phyloP scores from a whole-genome alignment of 2,113 vertebrate species.

The Setophaga petechia region DNA sequence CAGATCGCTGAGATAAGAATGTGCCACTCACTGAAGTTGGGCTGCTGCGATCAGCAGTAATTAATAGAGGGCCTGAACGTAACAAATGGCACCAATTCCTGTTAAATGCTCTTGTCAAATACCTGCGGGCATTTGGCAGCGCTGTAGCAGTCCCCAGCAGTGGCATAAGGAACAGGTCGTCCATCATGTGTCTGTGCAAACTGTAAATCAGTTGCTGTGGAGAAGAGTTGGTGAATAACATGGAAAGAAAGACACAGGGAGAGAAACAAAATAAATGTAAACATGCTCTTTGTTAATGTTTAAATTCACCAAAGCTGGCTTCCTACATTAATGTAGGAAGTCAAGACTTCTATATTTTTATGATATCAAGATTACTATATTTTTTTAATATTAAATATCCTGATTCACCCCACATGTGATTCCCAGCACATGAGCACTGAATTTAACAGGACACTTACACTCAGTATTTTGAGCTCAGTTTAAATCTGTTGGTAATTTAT shows the following conservation, averaged over 20 bases:
- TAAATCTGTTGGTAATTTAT: not conserved
- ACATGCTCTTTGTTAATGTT: not conserved
- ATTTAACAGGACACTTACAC: not conserved
- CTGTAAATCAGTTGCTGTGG: constrained; percentile 90
- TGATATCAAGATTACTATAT: not conserved
- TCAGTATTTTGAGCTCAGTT: not conserved
- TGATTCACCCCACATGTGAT: not conserved
- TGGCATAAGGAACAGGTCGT: constrained; percentile 90
- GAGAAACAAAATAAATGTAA: constrained; percentile 4
- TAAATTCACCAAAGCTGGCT: not conserved
- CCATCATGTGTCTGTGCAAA: constrained; percentile 89
- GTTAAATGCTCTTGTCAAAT: constrained; percentile 34
- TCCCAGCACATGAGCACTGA: not conserved
- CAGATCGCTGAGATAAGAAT: not conserved
- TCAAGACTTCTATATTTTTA: not conserved
- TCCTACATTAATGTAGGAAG: not conserved
- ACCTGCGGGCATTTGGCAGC: constrained; percentile 93
- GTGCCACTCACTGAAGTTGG: not conserved
- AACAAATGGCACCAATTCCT: not conserved
- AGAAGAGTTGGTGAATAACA: constrained; percentile 9
- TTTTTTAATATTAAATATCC: constrained; percentile 5
- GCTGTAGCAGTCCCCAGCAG: constrained; percentile 96
- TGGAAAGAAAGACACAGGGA: not conserved
- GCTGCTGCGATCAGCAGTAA: not conserved
- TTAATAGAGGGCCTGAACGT: not conserved